Base-by-base conservation (phyloP, 2,888 invertebrate species). In the Tipula confusa region DNA sequence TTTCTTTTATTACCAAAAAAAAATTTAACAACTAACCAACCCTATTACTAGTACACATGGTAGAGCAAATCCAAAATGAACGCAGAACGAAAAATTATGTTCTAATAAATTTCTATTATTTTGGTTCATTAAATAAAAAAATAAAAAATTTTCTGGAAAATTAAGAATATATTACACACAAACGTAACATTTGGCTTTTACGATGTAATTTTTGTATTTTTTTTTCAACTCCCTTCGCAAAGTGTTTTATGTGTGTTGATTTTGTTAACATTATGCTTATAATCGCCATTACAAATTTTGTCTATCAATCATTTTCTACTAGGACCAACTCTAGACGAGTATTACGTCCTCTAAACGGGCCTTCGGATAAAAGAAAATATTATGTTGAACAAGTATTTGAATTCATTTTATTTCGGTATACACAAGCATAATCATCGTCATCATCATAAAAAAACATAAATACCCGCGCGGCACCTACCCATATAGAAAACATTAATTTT, bases 91-190 rank as follows among this genome's bases (percentile, higher is more conserved):
- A 43, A 64, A 64, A 24, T n/a, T 64, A 64, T 64, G 64, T 64
- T 64, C 64, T 24, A 64, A 64, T 64, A 64, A 64, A 64, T 64
- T 64, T 64, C 64, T 64, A 64, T 64, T 64, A 64, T 64, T 64
- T 64, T 64, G 64, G 64, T 64, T 64, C 64, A 64, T 64, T 64
- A 64, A 64, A 64, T 18, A 24, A 24, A 64, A 64, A 7, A 64
- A 64, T 24, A 64, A 24, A 64, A 24, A 64, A 24, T 64, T 64
- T 64, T 9, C 64, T 64, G 64, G 24, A 64, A 64, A 64, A 64
- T 64, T 64, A 64, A 64, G 64, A 64, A 64, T 24, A 64, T 64
- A 64, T 64, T 64, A 64, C 64, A 64, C 64, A 64, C 64, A 64
- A 64, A 64, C 1, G 64, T 9, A 64, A 64, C 64, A 64, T 64